phyloP scores from a whole-genome alignment of 2,113 vertebrate species.

The Aviceda subcristata region DNA sequence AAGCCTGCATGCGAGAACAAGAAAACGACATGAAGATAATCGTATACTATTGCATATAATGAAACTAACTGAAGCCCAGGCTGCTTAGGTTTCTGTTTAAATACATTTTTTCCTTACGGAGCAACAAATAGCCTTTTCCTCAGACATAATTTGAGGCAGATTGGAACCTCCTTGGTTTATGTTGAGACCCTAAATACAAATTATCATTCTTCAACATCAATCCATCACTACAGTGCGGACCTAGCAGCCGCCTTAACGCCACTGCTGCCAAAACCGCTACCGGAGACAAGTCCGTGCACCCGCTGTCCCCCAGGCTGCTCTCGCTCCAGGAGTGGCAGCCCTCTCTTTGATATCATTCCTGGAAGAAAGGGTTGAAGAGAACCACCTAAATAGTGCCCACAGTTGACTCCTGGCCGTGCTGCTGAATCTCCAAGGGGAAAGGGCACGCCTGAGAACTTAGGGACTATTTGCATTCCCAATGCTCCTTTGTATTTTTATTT shows the following conservation, averaged over 20 bases:
- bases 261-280: neutral
- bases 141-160: neutral
- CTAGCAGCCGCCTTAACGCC: neutral
- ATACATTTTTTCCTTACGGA: neutral
- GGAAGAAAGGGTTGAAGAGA: neutral
- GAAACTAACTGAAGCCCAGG: neutral
- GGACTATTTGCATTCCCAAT: neutral
- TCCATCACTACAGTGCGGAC: neutral
- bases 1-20: neutral
- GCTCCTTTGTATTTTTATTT: neutral
- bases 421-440: neutral
- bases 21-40: neutral
- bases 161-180: neutral
- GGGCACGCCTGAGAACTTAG: neutral
- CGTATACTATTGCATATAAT: neutral
- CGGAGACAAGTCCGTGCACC: neutral
- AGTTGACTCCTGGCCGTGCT: neutral
- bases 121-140: neutral
- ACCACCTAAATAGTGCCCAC: neutral
- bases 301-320: neutral
- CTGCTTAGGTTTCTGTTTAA: neutral
- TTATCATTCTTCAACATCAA: neutral
- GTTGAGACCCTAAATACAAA: neutral
- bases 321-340: neutral
- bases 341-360: neutral